Evolutionary conservation across 1,140 invertebrate species (phyloP).

Genomic region (Goniozus legneri): DNA sequence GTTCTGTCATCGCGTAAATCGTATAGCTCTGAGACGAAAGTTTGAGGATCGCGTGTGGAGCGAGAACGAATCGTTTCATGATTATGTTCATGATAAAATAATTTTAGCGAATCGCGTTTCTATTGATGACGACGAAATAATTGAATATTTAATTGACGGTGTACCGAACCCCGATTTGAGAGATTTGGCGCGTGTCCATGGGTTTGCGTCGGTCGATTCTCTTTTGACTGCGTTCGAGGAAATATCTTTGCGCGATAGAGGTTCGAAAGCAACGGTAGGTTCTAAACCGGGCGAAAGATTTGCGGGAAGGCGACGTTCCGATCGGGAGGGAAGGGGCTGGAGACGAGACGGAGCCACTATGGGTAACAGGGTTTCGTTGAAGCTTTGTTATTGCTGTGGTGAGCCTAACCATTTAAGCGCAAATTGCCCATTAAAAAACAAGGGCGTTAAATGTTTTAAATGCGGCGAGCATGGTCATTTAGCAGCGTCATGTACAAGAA

Average conservation of each 20-base stretch:
- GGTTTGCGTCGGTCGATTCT: conserved; percentile 1
- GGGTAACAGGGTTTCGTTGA: neutral
- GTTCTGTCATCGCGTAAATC: neutral
- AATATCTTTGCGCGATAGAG: neutral
- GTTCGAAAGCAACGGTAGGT: neutral
- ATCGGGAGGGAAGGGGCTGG: neutral
- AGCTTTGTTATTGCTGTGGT: neutral
- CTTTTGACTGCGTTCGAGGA: conserved; percentile 7
- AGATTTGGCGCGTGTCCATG: conserved; percentile 5
- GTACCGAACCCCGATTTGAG: conserved; percentile 6
- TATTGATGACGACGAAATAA: conserved; percentile 1
- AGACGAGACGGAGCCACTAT: neutral
- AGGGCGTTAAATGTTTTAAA: neutral
- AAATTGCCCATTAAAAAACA: neutral
- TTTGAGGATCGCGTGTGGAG: neutral
- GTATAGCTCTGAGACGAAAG: neutral
- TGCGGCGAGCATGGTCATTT: neutral
- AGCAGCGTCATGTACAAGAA: neutral
- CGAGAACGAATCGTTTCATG: neutral
- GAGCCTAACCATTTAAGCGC: neutral
- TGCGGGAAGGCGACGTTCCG: neutral
- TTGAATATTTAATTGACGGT: conserved; percentile 1
- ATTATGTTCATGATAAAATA: conserved; percentile 2
- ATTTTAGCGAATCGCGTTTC: neutral
- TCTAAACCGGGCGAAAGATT: neutral